These are phyloP conservation scores for Mobula birostris DNA, from an alignment of 2,113 vertebrate species.

Conservation along the genomic window DNA sequence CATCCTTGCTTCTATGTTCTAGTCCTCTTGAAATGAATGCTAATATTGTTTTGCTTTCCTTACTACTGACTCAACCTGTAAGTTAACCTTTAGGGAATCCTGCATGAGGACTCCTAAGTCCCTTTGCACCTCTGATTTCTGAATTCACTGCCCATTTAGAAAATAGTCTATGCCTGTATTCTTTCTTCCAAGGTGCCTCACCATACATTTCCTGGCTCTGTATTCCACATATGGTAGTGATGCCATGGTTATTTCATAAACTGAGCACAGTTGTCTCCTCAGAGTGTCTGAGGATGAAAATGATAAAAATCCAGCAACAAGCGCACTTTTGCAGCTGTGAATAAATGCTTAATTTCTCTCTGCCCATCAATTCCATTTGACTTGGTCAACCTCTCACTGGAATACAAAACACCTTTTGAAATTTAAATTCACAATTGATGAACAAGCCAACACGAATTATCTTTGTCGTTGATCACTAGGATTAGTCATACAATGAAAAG, in stretches of 20 bases:
- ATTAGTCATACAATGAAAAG: background rate
- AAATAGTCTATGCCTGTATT: no score
- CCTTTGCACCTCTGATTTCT: no score
- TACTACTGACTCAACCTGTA: no score
- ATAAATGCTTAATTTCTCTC: background rate
- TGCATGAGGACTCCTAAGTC: no score
- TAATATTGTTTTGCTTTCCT: no score
- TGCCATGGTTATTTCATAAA: background rate
- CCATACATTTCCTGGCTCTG: no score
- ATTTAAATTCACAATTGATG: background rate
- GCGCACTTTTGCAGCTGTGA: background rate
- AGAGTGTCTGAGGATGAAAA: background rate
- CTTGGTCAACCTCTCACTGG: background rate
- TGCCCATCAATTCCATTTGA: background rate
- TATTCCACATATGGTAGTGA: no score
- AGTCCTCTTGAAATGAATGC: no score
- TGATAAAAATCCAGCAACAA: background rate
- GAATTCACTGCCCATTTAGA: no score
- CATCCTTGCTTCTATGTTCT: no score
- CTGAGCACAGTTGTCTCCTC: background rate
- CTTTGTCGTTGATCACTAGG: background rate
- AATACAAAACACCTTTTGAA: background rate
- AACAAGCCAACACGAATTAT: background rate
- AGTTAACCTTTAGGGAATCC: no score
- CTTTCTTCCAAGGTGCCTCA: no score